Conservation (phyloP, 2,888 invertebrate species). For the Trachelus stipa region DNA sequence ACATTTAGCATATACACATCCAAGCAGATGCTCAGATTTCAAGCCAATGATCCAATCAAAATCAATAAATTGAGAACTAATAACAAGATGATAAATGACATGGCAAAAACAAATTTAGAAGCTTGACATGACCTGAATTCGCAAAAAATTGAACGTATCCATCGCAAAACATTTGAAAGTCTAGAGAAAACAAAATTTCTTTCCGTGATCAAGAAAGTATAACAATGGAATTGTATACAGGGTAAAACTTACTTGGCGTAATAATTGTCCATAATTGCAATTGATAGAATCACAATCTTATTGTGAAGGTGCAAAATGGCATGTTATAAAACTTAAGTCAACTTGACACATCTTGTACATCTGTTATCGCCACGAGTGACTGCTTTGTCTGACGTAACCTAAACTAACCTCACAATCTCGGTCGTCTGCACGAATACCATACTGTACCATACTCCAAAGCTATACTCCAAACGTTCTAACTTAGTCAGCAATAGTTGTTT, state of each 20-base stretch:
- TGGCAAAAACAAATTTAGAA: conserved; percentile 4
- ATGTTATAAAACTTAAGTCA: conserved; percentile 48
- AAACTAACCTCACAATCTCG: not conserved
- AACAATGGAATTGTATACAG: not conserved
- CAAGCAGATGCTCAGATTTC: conserved; percentile 15
- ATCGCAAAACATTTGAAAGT: not conserved
- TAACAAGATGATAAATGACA: not conserved
- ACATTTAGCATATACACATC: conserved; percentile 3
- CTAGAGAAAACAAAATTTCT: not conserved
- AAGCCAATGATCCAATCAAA: not conserved
- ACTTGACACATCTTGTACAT: conserved; percentile 44
- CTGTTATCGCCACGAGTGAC: not conserved
- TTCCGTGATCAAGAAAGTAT: not conserved
- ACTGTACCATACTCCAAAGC: not conserved
- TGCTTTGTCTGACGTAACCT: not conserved
- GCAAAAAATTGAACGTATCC: not conserved
- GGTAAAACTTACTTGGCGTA: conserved; percentile 31
- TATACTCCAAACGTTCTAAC: no score
- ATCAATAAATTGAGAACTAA: not conserved
- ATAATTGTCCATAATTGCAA: conserved; percentile 31
- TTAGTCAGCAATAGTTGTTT: not conserved
- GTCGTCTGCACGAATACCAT: not conserved
- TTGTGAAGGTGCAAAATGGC: conserved; percentile 36
- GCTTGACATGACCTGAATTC: not conserved
- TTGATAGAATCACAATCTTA: conserved; percentile 24